Conservation (phyloP, 2,888 invertebrate genomes). For the Lasioglossum vierecki region DNA sequence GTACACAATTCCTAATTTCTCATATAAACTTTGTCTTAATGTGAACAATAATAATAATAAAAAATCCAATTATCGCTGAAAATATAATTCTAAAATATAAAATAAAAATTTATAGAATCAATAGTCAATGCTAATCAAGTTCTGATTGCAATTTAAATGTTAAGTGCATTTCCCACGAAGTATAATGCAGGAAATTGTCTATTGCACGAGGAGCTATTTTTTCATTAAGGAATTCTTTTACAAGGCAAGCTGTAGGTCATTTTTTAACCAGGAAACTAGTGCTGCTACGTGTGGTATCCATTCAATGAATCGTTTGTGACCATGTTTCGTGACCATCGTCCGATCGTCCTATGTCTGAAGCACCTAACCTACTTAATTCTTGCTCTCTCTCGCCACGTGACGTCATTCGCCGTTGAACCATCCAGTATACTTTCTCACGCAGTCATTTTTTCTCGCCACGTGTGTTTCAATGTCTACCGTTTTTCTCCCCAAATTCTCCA, state of each 20-base stretch:
- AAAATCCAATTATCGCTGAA: too few relatives aligned
- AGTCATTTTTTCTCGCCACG: not conserved
- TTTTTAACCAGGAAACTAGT: constrained; percentile 16
- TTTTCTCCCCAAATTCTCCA: not conserved
- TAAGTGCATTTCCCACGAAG: not conserved
- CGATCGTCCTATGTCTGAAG: constrained; percentile 66
- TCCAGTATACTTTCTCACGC: constrained; percentile 14
- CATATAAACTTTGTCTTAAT: too few relatives aligned
- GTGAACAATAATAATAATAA: too few relatives aligned
- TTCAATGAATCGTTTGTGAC: constrained; percentile 59
- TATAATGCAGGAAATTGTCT: not conserved
- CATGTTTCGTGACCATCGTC: constrained; percentile 54
- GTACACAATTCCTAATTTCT: too few relatives aligned
- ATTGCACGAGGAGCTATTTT: not conserved
- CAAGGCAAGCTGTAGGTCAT: not conserved
- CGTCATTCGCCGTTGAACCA: constrained; percentile 64
- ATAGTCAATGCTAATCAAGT: not conserved
- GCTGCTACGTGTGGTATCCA: constrained; percentile 29
- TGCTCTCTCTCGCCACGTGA: constrained; percentile 77
- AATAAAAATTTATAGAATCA: not conserved
- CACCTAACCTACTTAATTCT: constrained; percentile 76
- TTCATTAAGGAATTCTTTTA: not conserved
- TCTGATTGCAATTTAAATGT: not conserved
- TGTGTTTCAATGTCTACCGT: not conserved
- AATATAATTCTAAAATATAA: too few relatives aligned